Evolutionary conservation across 2,888 invertebrate species (phyloP).

Genomic region (Rhyacophila evoluta): DNA sequence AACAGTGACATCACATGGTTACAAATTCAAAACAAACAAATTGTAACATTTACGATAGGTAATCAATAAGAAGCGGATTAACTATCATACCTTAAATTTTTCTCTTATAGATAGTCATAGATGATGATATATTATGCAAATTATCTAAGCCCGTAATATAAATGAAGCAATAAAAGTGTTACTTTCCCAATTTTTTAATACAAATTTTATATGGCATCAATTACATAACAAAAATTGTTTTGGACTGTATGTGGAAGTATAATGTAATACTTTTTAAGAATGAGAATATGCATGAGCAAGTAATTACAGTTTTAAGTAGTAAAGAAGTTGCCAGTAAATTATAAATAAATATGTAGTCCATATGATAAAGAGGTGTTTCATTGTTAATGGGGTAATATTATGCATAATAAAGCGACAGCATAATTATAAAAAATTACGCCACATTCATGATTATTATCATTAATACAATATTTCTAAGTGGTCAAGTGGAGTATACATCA

Average conservation of each 20-base stretch:
- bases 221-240: not conserved
- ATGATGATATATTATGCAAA: not conserved
- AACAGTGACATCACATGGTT: no score
- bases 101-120: no score
- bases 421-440: no score
- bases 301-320: not conserved
- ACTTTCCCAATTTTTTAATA: conserved; percentile 1
- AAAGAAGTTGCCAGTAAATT: not conserved
- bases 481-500: no score
- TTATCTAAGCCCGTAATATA: not conserved
- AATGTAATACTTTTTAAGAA: not conserved
- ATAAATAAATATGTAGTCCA: not conserved
- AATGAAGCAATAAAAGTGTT: conserved; percentile 12
- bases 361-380: not conserved
- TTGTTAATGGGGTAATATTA: not conserved
- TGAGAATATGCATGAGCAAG: not conserved
- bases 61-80: no score
- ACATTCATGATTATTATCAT: no score
- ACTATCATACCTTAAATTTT: no score
- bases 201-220: not conserved
- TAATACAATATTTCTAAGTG: no score
- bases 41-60: no score
- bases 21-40: no score
- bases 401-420: no score
- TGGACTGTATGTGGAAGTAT: not conserved